phyloP scores from a whole-genome alignment of 2,113 vertebrate species.

The Cryptoleucopteryx plumbea region DNA sequence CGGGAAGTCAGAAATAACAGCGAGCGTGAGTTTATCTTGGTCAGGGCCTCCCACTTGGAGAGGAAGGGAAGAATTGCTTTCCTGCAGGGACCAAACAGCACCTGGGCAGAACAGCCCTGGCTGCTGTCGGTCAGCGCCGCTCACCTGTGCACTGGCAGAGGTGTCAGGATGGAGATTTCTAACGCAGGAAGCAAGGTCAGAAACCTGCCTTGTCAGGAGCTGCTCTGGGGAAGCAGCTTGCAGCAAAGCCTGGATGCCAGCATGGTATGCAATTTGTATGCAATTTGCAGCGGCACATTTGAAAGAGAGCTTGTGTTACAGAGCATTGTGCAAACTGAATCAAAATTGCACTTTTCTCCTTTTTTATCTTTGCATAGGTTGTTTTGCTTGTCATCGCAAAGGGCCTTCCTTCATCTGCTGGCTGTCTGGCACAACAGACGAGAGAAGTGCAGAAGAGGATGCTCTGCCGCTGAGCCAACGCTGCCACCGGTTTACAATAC shows the following conservation, averaged over 20 bases:
- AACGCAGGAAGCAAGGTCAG: not conserved
- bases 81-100: not conserved
- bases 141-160: not conserved
- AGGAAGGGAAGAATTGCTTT: not conserved
- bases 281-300: accelerated
- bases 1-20: not conserved
- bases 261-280: not conserved
- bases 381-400: not conserved
- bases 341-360: not conserved
- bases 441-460: not conserved
- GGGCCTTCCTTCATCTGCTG: not conserved
- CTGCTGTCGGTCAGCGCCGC: not conserved
- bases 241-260: not conserved
- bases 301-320: not conserved
- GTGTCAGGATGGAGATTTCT: not conserved
- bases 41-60: not conserved
- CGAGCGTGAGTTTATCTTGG: not conserved
- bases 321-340: not conserved
- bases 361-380: not conserved
- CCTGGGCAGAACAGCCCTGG: not conserved
- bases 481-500: no score
- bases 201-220: not conserved
- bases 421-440: not conserved
- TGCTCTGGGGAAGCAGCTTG: no score
- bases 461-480: not conserved